Evolutionary conservation across 1,140 invertebrate species (phyloP).

Genomic region (Tetramorium parvispinum): DNA sequence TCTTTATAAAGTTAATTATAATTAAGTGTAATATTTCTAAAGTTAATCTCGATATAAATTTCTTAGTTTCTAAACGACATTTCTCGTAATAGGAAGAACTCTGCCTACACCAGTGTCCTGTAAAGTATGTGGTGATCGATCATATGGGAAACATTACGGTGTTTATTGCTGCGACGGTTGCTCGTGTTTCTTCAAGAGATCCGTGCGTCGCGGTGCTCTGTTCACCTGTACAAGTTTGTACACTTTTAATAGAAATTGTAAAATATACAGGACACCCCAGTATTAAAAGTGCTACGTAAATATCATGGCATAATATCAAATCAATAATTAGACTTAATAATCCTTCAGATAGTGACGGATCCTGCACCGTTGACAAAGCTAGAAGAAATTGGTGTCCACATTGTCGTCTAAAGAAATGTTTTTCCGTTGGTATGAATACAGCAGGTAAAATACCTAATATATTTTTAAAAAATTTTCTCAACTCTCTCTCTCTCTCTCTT

Average conservation of each 20-base stretch:
- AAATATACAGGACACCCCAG: not conserved
- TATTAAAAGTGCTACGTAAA: not conserved
- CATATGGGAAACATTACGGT: conserved; percentile 95
- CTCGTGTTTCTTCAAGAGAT: conserved; percentile 95
- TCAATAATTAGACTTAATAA: not conserved
- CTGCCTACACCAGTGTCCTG: conserved; percentile 89
- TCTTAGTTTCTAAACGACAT: conserved; percentile 1
- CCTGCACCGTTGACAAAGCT: conserved; percentile 93
- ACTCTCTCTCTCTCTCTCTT: not conserved
- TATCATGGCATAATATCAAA: not conserved
- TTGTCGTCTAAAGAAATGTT: conserved; percentile 93
- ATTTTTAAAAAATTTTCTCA: not conserved
- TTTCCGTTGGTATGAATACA: conserved; percentile 92
- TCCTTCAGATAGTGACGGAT: conserved; percentile 89
- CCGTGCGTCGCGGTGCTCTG: conserved; percentile 89
- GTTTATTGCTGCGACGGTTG: conserved; percentile 95
- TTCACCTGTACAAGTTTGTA: conserved; percentile 90
- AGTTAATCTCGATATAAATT: not conserved
- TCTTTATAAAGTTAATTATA: not conserved
- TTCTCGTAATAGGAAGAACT: conserved; percentile 87
- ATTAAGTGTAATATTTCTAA: not conserved
- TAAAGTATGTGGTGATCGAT: conserved; percentile 94
- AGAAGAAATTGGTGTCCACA: conserved; percentile 95
- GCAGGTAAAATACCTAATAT: conserved; percentile 77
- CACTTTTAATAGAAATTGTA: not conserved